Percentiles rank a stretch among this genome's conserved stretches.
Conservation (phyloP, 2,113 vertebrate species). For the Coreoperca whiteheadi region DNA sequence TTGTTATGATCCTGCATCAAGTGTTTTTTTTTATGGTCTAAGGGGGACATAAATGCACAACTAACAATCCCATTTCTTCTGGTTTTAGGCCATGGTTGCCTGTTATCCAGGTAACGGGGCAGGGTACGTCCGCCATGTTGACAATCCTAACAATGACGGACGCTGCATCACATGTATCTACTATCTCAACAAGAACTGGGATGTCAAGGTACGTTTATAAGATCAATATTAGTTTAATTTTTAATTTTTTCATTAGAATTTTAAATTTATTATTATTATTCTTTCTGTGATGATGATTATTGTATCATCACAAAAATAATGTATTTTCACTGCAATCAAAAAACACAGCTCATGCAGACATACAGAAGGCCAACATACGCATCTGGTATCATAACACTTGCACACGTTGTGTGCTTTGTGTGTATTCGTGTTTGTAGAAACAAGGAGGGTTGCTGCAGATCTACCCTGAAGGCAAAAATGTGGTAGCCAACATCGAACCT, state of each 20-base stretch:
- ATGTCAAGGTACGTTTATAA: constrained; percentile 85
- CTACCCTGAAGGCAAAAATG: constrained; percentile 89
- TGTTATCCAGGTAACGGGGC: constrained; percentile 93
- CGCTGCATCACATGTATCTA: constrained; percentile 96
- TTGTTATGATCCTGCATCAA: background rate
- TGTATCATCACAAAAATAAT: background rate
- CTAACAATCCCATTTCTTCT: constrained; percentile 23
- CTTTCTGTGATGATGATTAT: too few relatives aligned
- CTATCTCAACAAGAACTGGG: constrained; percentile 95
- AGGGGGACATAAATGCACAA: background rate
- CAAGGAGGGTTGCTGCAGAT: constrained; percentile 92
- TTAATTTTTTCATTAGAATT: too few relatives aligned
- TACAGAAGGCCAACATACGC: background rate
- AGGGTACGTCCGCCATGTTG: constrained; percentile 93
- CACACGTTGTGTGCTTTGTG: constrained; percentile 31
- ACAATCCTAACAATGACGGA: constrained; percentile 93
- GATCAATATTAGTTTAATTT: background rate
- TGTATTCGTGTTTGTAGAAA: constrained; percentile 75
- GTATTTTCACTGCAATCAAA: background rate
- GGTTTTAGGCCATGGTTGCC: constrained; percentile 92
- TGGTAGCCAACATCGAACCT: constrained; percentile 92
- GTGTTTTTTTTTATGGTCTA: background rate
- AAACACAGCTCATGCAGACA: background rate
- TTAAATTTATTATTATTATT: background rate
- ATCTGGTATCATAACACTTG: background rate